phyloP scores from a whole-genome alignment of 2,113 vertebrate genomes.

The Aleadryas rufinucha region DNA sequence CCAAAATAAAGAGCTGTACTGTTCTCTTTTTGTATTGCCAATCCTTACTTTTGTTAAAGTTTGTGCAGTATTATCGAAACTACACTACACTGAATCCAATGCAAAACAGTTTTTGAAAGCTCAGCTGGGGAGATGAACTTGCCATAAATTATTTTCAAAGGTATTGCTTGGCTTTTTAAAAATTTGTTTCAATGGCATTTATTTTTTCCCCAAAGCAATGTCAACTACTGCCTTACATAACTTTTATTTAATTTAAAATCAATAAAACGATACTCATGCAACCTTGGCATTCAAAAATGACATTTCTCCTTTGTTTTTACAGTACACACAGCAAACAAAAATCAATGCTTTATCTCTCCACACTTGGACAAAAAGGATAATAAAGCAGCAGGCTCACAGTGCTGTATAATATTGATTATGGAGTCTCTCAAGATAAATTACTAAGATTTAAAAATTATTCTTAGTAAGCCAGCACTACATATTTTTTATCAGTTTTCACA shows the following conservation, averaged over 20 bases:
- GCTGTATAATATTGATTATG: neutral
- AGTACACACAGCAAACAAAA: slow-evolving; percentile 6
- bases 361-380: slow-evolving; percentile 9
- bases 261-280: neutral
- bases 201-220: neutral
- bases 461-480: neutral
- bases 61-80: neutral
- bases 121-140: neutral
- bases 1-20: neutral
- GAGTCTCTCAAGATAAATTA: slow-evolving; percentile 35
- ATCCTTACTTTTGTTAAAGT: neutral
- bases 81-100: neutral
- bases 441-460: slow-evolving; percentile 4
- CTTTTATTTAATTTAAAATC: slow-evolving; percentile 46
- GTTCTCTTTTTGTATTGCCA: neutral
- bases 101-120: neutral
- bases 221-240: neutral
- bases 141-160: neutral
- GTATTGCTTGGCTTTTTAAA: neutral
- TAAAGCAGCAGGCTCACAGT: slow-evolving; percentile 20
- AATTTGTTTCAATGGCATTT: neutral
- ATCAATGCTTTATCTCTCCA: slow-evolving; percentile 39
- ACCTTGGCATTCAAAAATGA: neutral
- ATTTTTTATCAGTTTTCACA: neutral
- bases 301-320: slow-evolving; percentile 17